These are phyloP conservation scores for Alligator mississippiensis DNA, from an alignment of 2,113 vertebrate species.

Conservation along the genomic window DNA sequence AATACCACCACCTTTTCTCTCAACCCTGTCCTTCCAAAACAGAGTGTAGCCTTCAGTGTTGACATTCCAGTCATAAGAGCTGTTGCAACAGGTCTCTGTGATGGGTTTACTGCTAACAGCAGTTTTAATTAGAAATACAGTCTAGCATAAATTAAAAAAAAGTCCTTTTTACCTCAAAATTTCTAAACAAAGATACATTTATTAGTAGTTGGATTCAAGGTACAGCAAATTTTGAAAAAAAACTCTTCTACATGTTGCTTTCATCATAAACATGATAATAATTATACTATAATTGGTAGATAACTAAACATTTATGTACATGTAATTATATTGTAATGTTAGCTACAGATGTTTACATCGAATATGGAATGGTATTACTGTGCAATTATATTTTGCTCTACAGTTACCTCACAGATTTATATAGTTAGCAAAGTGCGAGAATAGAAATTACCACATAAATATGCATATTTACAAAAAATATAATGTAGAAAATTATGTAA, in stretches of 20 bases:
- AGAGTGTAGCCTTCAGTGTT: too few relatives aligned
- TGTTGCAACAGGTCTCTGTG: too few relatives aligned
- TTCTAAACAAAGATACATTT: constrained; percentile 37
- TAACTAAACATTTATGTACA: constrained; percentile 59
- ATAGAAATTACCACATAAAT: constrained; percentile 22
- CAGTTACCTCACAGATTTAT: constrained; percentile 32
- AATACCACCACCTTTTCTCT: too few relatives aligned
- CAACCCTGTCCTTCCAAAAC: too few relatives aligned
- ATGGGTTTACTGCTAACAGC: too few relatives aligned
- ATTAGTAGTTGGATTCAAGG: background rate
- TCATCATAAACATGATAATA: constrained; percentile 25
- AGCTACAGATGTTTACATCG: constrained; percentile 42
- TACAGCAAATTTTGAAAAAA: constrained; percentile 39
- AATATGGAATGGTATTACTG: constrained; percentile 42
- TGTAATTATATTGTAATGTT: constrained; percentile 63
- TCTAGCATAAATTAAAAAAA: background rate
- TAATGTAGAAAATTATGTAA: background rate
- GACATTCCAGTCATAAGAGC: too few relatives aligned
- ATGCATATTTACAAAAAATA: constrained; percentile 2
- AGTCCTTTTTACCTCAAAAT: background rate
- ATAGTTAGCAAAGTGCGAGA: background rate
- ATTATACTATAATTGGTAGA: constrained; percentile 53
- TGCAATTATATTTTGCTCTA: constrained; percentile 53
- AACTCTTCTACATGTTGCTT: constrained; percentile 28
- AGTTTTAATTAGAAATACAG: background rate